Conservation (phyloP, 2,113 vertebrate genomes). For the Macaca mulatta region DNA sequence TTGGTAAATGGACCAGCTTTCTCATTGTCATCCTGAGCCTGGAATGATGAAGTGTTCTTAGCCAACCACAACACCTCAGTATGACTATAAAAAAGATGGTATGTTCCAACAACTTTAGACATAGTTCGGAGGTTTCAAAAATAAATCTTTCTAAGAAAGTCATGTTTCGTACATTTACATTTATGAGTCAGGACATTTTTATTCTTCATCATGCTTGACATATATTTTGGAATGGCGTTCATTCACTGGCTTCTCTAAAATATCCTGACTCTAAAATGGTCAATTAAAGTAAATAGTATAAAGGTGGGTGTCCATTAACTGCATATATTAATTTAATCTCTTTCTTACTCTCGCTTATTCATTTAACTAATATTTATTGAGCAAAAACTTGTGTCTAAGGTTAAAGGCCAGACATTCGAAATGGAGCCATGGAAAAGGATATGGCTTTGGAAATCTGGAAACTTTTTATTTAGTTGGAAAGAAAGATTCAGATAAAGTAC, state of each 20-base stretch:
- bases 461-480: background rate
- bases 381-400: background rate
- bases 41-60: background rate
- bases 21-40: background rate
- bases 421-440: background rate
- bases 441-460: background rate
- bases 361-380: background rate
- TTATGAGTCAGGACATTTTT: background rate
- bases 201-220: background rate
- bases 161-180: background rate
- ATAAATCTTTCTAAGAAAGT: background rate
- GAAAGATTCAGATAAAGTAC: background rate
- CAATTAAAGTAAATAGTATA: background rate
- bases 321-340: background rate
- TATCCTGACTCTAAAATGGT: background rate
- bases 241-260: background rate
- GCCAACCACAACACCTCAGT: background rate
- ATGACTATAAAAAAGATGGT: background rate
- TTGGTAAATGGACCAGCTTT: background rate
- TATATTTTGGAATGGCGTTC: background rate
- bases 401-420: background rate
- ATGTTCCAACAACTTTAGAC: background rate
- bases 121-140: background rate
- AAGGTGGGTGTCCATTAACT: background rate
- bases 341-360: background rate